A percentile compares a stretch with the other conserved stretches of the same genome.
Conservation (phyloP, 2,113 vertebrate genomes). For the human region DNA sequence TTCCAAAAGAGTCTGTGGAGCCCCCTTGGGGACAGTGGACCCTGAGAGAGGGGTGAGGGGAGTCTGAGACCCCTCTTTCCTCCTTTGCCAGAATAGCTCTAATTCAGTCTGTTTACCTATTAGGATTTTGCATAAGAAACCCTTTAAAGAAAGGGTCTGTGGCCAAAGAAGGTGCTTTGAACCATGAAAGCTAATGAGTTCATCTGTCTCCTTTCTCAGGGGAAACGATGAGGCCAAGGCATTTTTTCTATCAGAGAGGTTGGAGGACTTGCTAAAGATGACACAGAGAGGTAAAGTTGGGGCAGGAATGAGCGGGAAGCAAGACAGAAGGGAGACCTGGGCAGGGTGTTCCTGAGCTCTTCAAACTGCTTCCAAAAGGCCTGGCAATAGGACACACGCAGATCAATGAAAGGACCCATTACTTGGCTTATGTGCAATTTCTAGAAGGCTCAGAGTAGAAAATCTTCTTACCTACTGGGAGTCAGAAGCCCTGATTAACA, state of each 20-base stretch:
- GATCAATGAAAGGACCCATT: neutral
- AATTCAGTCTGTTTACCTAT: neutral
- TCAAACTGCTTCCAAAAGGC: neutral
- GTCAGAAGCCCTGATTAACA: neutral
- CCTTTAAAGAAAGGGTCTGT: neutral
- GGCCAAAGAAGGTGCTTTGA: neutral
- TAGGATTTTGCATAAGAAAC: neutral
- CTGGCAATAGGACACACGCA: neutral
- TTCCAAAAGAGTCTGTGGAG: neutral
- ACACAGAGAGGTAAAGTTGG: neutral
- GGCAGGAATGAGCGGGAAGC: neutral
- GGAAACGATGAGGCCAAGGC: neutral
- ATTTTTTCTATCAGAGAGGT: neutral
- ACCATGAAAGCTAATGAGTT: neutral
- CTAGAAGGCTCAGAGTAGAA: neutral
- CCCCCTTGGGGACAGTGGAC: neutral
- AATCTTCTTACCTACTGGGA: neutral
- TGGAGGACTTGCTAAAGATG: neutral
- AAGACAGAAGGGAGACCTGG: neutral
- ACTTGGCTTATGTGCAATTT: conserved; percentile 15
- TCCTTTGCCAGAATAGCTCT: neutral
- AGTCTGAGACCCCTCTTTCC: neutral
- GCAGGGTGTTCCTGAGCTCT: neutral
- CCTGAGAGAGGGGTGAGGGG: fast-evolving
- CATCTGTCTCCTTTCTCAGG: neutral